Evolutionary conservation across 2,888 invertebrate species (phyloP), one percentile per base, ranked within the genome.

Genomic region (Kryphioiulus occultus): DNA sequence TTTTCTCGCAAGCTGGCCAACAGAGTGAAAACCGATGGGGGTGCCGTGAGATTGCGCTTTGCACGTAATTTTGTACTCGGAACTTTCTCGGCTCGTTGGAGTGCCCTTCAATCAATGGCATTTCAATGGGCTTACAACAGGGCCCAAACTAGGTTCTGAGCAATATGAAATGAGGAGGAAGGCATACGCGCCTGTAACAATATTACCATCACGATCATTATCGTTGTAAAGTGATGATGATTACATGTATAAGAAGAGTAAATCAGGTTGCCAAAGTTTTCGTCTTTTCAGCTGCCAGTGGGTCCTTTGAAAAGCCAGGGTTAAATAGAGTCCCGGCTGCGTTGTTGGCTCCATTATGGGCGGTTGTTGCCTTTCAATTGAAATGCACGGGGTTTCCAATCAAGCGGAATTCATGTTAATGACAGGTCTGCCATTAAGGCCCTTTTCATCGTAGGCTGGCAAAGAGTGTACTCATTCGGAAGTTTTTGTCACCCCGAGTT

Each of bases 341-440:
- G 68, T 68, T 68, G 68, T 68, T 68, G 68, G 68, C 68, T 68
- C 26, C 68, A 68, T 68, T 68, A 68, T 68, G 68, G 68, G 68
- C 10, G 68, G 68, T 68, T 68, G 68, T 68, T 68, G 68, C 68
- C 26, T 68, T 68, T 68, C 68, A 68, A 68, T 68, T 68, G 68
- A 68, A 68, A 68, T 68, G 68, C 68, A 68, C 68, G 68, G 68
- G 68, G 68, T 26, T 68, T 68, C 68, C 42, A 84, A 84, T 84
- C 84, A 84, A 84, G 84, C 42, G 35, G 84, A 84, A 84, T 84
- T 84, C 84, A 84, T 84, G 84, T 84, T 84, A 84, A 84, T 84
- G 84, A 84, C 84, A 84, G 84, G 84, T 32, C 84, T 84, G 84
- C 42, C 42, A 84, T 84, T 84, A 35, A 84, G 84, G 42, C 17